Evolutionary conservation across 1,140 invertebrate genomes (phyloP).

Genomic region (Odontomachus brunneus): DNA sequence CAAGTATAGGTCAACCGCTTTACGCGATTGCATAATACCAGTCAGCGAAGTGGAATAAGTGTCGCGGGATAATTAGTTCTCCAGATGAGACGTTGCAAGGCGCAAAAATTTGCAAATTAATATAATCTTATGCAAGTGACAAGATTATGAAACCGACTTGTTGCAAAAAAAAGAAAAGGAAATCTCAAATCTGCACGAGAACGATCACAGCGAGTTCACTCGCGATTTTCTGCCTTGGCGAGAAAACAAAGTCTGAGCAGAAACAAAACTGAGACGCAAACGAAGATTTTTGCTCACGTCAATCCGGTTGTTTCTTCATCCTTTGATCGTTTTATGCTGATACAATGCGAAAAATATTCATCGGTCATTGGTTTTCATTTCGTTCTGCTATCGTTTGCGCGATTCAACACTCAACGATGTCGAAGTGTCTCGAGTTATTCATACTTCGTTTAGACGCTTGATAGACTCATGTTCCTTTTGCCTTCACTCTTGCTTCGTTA

Average conservation of each 20-base stretch:
- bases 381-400: neutral
- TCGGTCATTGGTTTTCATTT: slow-evolving; percentile 12
- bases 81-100: neutral
- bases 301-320: neutral
- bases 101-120: slow-evolving; percentile 1
- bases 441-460: neutral
- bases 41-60: neutral
- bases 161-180: neutral
- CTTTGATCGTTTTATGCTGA: slow-evolving; percentile 11
- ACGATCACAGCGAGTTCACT: too few species aligned
- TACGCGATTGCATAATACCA: neutral
- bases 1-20: neutral
- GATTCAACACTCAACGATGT: slow-evolving; percentile 7
- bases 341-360: neutral
- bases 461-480: neutral
- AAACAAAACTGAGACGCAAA: neutral
- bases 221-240: neutral
- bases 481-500: neutral
- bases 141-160: slow-evolving; percentile 1
- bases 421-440: neutral
- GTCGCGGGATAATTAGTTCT: slow-evolving; percentile 1
- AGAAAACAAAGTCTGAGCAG: neutral
- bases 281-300: neutral
- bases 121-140: neutral
- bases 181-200: neutral